Evolutionary conservation across 37 sponge, comb jelly and placozoan genomes (phyloP).

Genomic region (Geodia barretti): DNA sequence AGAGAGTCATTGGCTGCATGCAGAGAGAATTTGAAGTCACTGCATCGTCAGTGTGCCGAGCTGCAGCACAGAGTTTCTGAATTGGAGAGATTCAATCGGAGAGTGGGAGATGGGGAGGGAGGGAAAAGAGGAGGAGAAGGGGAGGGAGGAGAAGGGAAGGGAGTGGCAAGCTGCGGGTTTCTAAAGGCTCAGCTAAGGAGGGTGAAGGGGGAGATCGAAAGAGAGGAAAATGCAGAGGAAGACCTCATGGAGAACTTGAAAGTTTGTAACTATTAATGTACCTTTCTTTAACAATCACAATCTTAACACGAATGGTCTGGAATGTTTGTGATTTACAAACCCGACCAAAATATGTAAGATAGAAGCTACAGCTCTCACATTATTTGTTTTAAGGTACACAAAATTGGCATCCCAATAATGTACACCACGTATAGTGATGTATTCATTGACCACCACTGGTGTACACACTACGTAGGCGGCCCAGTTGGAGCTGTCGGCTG

Average conservation of each 20-base stretch:
- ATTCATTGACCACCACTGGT: too few species aligned
- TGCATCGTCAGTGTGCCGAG: not conserved
- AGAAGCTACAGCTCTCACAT: too few species aligned
- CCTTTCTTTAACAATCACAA: too few species aligned
- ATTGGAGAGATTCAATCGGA: too few species aligned
- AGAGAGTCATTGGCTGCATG: constrained; percentile 14
- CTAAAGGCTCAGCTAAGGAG: constrained; percentile 3
- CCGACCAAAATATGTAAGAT: too few species aligned
- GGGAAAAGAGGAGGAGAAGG: not conserved
- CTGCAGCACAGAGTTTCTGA: not conserved
- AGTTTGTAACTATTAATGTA: not conserved
- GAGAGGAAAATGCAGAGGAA: not conserved
- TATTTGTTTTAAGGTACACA: too few species aligned
- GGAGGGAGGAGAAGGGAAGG: not conserved
- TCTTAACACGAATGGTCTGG: too few species aligned
- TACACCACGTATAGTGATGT: too few species aligned
- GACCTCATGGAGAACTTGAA: constrained; percentile 2
- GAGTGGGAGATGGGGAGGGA: too few species aligned
- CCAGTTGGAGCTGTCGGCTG: not conserved
- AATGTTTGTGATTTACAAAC: too few species aligned
- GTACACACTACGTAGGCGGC: not conserved
- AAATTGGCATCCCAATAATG: too few species aligned
- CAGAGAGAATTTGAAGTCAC: not conserved
- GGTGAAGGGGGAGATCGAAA: not conserved
- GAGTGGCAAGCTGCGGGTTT: constrained; percentile 12